These are phyloP conservation scores for Chrysina gloriosa DNA, from an alignment of 2,888 invertebrate species.

Conservation along the genomic window DNA sequence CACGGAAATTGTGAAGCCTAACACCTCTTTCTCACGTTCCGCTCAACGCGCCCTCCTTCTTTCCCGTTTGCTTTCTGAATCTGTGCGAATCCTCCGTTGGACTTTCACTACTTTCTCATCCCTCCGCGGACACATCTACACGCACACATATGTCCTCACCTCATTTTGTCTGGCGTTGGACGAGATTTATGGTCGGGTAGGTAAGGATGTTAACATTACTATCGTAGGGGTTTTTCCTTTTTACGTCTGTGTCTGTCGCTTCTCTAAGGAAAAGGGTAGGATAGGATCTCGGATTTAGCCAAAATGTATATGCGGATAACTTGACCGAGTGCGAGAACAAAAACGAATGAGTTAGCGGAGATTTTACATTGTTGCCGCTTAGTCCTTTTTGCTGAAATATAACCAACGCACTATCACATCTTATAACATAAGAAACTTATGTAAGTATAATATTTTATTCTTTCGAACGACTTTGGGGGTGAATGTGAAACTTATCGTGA, in stretches of 20 bases:
- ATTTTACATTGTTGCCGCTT: background rate
- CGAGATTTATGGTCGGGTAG: constrained; percentile 18
- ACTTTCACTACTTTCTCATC: constrained; percentile 8
- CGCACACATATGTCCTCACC: background rate
- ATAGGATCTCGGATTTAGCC: constrained; percentile 6
- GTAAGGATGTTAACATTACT: constrained; percentile 24
- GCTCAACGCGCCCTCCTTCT: background rate
- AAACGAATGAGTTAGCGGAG: background rate
- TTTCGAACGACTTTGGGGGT: background rate
- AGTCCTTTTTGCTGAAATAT: background rate
- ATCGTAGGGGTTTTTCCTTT: constrained; percentile 17
- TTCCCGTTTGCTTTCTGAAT: background rate
- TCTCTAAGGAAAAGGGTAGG: background rate
- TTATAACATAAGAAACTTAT: background rate
- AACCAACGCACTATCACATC: background rate
- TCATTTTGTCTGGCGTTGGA: constrained; percentile 6
- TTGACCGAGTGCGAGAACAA: background rate
- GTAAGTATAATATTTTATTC: background rate
- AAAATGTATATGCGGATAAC: background rate
- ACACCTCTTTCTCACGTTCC: background rate
- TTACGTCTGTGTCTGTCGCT: constrained; percentile 18
- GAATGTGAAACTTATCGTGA: background rate
- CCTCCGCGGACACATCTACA: background rate
- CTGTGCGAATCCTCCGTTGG: background rate
- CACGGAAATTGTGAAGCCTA: constrained; percentile 2